A percentile compares a stretch with the other conserved stretches of the same genome.
These are phyloP conservation scores for Pseudachorutes palmiensis DNA, from an alignment of 1,140 invertebrate species.

Conservation along the genomic window DNA sequence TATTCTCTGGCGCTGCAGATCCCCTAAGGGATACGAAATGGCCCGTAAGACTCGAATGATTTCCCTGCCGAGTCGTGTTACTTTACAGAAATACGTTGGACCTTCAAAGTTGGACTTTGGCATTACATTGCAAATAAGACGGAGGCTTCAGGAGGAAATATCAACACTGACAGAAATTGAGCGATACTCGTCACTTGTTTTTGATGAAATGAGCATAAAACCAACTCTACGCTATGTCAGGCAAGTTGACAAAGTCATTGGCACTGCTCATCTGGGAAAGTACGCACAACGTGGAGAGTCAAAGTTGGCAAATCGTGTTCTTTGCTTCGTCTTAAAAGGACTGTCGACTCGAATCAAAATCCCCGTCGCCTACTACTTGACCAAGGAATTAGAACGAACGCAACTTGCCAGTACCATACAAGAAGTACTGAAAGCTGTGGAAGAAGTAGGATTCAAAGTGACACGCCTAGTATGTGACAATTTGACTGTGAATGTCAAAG, in stretches of 20 bases:
- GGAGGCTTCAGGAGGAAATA: constrained; percentile 28
- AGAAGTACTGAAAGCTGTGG: neutral
- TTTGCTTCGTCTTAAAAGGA: constrained; percentile 41
- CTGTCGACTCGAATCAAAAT: constrained; percentile 39
- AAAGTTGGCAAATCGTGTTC: too few species aligned
- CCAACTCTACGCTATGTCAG: constrained; percentile 38
- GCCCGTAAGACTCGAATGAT: neutral
- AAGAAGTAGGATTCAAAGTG: constrained; percentile 16
- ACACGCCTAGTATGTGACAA: constrained; percentile 22
- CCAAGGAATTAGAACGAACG: constrained; percentile 15
- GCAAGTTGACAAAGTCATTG: constrained; percentile 31
- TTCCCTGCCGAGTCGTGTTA: neutral
- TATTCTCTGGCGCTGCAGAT: neutral
- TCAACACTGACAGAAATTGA: constrained; percentile 34
- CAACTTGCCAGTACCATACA: constrained; percentile 7
- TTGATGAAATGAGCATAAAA: constrained; percentile 42
- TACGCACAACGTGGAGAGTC: too few species aligned
- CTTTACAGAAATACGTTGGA: neutral
- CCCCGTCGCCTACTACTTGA: constrained; percentile 38
- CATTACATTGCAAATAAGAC: neutral
- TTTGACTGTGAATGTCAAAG: constrained; percentile 17
- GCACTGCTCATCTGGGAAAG: too few species aligned
- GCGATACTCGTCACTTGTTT: constrained; percentile 40
- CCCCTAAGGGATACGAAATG: neutral
- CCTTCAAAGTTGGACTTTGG: neutral